A percentile compares a stretch with the other conserved stretches of the same genome.
Evolutionary conservation across 1,140 invertebrate genomes (phyloP).

Genomic region (Linepithema humile): DNA sequence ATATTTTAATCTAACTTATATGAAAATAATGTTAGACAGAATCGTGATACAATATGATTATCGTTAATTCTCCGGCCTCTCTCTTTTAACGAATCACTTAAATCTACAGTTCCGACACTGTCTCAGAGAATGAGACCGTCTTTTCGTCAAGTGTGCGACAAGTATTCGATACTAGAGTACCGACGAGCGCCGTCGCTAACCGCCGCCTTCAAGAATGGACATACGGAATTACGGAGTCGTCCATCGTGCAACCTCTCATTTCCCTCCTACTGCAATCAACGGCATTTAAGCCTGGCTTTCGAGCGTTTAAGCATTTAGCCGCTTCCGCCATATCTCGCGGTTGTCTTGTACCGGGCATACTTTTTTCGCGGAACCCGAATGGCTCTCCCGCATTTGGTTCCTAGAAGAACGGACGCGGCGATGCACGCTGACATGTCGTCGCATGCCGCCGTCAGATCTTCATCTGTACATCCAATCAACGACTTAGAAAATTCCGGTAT

Average conservation of each 20-base stretch:
- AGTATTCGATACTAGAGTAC: slow-evolving; percentile 35
- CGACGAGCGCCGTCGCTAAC: slow-evolving; percentile 24
- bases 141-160: neutral
- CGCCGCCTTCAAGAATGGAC: slow-evolving; percentile 53
- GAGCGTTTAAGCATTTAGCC: slow-evolving; percentile 79
- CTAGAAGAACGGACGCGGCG: slow-evolving; percentile 44
- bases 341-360: slow-evolving; percentile 50
- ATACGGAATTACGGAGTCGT: slow-evolving; percentile 56
- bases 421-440: slow-evolving; percentile 14
- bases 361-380: slow-evolving; percentile 46
- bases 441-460: neutral
- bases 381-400: slow-evolving; percentile 53
- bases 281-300: slow-evolving; percentile 75
- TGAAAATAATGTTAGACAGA: too few species aligned
- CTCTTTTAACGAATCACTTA: too few species aligned
- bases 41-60: neutral
- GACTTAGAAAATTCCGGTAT: too few species aligned
- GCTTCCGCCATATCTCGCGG: slow-evolving; percentile 75
- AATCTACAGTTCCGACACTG: neutral
- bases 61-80: neutral
- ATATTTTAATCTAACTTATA: too few species aligned
- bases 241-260: slow-evolving; percentile 76
- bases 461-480: too few species aligned
- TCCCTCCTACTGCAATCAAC: slow-evolving; percentile 81
- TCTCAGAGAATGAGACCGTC: neutral